A percentile compares a stretch with the other conserved stretches of the same genome.
Evolutionary conservation across 2,888 invertebrate species (phyloP).

Genomic region (Rambutsinella grinnellia): DNA sequence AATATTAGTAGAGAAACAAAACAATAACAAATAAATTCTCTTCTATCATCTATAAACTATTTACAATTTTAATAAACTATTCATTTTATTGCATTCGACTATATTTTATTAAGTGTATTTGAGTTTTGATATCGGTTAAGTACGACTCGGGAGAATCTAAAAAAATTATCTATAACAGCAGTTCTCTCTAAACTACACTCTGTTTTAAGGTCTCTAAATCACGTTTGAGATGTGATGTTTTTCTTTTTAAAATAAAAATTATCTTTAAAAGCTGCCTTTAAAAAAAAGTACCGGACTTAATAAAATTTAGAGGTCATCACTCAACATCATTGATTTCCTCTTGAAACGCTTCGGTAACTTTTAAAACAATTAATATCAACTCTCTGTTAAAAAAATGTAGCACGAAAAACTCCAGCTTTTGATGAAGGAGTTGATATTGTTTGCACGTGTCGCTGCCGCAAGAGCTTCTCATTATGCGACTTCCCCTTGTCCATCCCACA

Average conservation of each 20-base stretch:
- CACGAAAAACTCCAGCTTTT: no score
- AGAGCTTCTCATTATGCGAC: no score
- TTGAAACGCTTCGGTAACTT: no score
- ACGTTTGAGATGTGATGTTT: not conserved
- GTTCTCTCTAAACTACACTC: no score
- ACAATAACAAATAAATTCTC: slow-evolving; percentile 5
- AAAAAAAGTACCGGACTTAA: not conserved
- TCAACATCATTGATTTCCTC: not conserved
- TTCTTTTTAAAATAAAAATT: not conserved
- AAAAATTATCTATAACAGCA: no score
- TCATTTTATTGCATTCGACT: slow-evolving; percentile 27
- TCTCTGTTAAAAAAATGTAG: no score
- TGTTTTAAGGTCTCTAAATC: slow-evolving; percentile 11
- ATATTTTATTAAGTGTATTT: slow-evolving; percentile 51
- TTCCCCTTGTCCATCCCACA: no score
- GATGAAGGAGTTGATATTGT: no score
- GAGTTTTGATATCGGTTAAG: slow-evolving; percentile 34
- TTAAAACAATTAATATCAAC: no score
- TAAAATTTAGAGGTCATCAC: not conserved
- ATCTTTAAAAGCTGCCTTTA: not conserved
- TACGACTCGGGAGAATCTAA: slow-evolving; percentile 28
- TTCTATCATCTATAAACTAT: slow-evolving; percentile 3
- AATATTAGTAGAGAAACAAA: not conserved
- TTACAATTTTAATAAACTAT: slow-evolving; percentile 7
- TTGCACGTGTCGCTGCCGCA: no score